A percentile compares a stretch with the other conserved stretches of the same genome.
Conservation (phyloP, 1,140 invertebrate species). For the Drosophila persimilis region DNA sequence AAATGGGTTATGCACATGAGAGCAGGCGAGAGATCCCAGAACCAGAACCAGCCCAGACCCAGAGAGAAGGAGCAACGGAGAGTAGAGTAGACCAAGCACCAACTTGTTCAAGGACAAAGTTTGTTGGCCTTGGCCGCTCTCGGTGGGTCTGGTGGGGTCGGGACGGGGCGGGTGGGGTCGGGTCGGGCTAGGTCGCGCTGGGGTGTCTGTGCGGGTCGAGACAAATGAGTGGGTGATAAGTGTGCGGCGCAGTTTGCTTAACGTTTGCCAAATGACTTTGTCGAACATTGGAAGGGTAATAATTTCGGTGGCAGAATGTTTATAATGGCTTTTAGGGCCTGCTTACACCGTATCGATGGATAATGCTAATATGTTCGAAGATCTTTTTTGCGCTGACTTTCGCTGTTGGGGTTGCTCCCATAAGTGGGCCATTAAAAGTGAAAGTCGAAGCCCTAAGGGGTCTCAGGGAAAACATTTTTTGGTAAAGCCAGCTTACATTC, state of each 20-base stretch:
- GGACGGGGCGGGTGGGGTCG: too few species aligned
- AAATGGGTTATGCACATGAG: slow-evolving; percentile 59
- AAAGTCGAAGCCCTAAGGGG: not conserved
- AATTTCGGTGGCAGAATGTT: slow-evolving; percentile 37
- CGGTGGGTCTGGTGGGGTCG: not conserved
- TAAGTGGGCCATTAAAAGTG: not conserved
- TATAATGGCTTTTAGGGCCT: slow-evolving; percentile 34
- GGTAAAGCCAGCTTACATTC: too few species aligned
- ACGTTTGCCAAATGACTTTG: slow-evolving; percentile 46
- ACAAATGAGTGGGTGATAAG: slow-evolving; percentile 67
- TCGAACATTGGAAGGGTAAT: slow-evolving; percentile 37
- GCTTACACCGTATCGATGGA: slow-evolving; percentile 41
- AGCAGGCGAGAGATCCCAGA: not conserved
- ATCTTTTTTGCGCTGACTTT: not conserved
- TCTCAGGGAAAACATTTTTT: too few species aligned
- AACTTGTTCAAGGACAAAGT: slow-evolving; percentile 70
- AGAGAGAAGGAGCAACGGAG: not conserved
- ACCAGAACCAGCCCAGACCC: not conserved
- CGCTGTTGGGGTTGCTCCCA: slow-evolving; percentile 14
- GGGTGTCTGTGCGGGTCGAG: slow-evolving; percentile 27
- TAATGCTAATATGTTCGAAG: slow-evolving; percentile 36
- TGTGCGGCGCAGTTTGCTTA: slow-evolving; percentile 36
- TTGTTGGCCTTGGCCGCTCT: slow-evolving; percentile 64
- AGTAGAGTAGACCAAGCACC: slow-evolving; percentile 36
- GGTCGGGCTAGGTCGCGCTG: too few species aligned